Base-by-base conservation (phyloP, 2,888 invertebrate species). In the Rhaphigaster nebulosa region DNA sequence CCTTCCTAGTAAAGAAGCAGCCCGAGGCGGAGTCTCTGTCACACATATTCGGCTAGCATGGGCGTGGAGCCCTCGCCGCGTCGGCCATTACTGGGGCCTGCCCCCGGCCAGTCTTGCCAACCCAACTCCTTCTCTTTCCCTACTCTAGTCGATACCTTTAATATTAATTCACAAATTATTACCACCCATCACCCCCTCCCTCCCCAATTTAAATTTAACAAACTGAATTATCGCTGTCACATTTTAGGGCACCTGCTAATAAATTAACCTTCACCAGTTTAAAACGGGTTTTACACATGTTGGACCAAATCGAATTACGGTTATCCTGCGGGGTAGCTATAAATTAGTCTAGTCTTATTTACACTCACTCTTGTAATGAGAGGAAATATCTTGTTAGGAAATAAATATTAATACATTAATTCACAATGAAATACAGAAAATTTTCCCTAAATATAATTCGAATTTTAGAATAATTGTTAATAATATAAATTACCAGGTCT, bases 21-120 rank as follows among this genome's bases (percentile, higher is more conserved):
- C 96, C 96, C 93, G 95, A 95, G 94, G 95, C 92, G 90, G 92
- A 95, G 94, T 95, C 95, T 94, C 95, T 95, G 95, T 96, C 96
- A 94, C 96, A 96, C 96, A 96, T 96, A 52, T 87, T 84, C 41
- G 90, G 52, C 76, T 50, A 50, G 76, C 87, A 90, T 80, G 90
- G 89, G 91, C 88, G 91, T 89, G 91, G 76, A 80, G 80, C 89
- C 89, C 89, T 52, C 76, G 76, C 70, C 89, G 56, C 38, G 89
- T 89, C 89, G 34, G 89, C 89, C 89, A 89, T 89, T 76, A 89
- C 89, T 89, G 89, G 76, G 87, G 15, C 41, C 70, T 38, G 8
- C 18, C 45, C 60, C 89, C 38, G 56, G n/a, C 50, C 89, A 89
- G 65, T 65, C 65, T 45, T 65, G 65, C 89, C 89, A 56, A 56